A percentile compares a stretch with the other conserved stretches of the same genome.
These are phyloP conservation scores for Scaptomyza parva DNA, from an alignment of 2,888 invertebrate genomes.

Conservation along the genomic window DNA sequence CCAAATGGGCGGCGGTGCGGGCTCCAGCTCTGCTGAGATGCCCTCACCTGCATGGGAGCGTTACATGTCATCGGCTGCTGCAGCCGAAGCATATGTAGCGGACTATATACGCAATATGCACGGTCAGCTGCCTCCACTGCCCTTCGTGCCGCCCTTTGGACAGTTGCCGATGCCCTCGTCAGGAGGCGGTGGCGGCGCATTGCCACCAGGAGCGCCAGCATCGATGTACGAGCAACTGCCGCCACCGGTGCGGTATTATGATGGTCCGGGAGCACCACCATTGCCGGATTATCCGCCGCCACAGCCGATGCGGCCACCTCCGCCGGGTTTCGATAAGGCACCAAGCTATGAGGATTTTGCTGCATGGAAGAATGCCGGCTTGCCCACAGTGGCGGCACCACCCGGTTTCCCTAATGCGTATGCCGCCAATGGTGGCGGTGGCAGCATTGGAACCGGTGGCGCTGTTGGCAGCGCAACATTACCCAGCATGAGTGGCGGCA, in stretches of 20 bases:
- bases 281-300: slow-evolving; percentile 90
- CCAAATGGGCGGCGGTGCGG: slow-evolving; percentile 68
- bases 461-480: slow-evolving; percentile 41
- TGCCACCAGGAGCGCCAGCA: slow-evolving; percentile 80
- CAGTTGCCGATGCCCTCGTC: slow-evolving; percentile 89
- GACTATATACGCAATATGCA: slow-evolving; percentile 96
- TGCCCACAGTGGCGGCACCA: slow-evolving; percentile 80
- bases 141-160: slow-evolving; percentile 91
- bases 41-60: slow-evolving; percentile 88
- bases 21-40: slow-evolving; percentile 85
- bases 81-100: slow-evolving; percentile 94
- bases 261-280: slow-evolving; percentile 87
- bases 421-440: slow-evolving; percentile 59
- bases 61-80: slow-evolving; percentile 87
- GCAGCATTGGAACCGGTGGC: slow-evolving; percentile 58
- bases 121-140: slow-evolving; percentile 93
- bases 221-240: slow-evolving; percentile 87
- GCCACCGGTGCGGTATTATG: slow-evolving; percentile 93
- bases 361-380: slow-evolving; percentile 82
- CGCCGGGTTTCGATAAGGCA: slow-evolving; percentile 89
- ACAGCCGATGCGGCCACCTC: slow-evolving; percentile 85
- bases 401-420: slow-evolving; percentile 75
- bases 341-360: slow-evolving; percentile 89
- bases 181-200: slow-evolving; percentile 85
- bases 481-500: slow-evolving; percentile 60